Evolutionary conservation across 2,797 vertebrate genomes (phyloP).

Genomic region (Sciaenops ocellatus): DNA sequence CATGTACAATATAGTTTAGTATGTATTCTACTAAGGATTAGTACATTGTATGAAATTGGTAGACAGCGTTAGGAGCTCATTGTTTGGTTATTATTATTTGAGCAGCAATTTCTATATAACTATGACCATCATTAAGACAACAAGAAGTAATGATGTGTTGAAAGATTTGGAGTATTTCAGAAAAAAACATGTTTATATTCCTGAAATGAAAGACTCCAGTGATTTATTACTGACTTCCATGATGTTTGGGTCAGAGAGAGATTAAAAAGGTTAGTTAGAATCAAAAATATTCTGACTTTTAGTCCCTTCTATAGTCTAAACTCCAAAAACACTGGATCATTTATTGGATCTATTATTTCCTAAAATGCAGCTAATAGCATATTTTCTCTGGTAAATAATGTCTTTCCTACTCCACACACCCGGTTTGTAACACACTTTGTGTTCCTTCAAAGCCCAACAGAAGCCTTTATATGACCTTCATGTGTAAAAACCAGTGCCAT

Average conservation of each 20-base stretch:
- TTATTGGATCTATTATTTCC: slow-evolving; percentile 3
- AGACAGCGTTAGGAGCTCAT: neutral
- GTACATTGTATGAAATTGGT: neutral
- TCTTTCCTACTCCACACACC: neutral
- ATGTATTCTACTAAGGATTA: no score
- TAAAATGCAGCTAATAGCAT: neutral
- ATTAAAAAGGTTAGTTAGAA: neutral
- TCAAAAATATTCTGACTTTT: neutral
- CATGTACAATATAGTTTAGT: no score
- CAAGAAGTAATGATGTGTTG: neutral
- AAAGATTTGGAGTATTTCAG: neutral
- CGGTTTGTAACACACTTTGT: neutral
- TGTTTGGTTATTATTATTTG: neutral
- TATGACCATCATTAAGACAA: neutral
- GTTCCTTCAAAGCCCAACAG: neutral
- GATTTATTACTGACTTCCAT: neutral
- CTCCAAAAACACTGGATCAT: neutral
- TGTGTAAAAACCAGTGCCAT: neutral
- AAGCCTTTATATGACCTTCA: neutral
- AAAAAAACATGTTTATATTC: neutral
- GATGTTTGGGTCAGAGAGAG: neutral
- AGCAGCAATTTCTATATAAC: neutral
- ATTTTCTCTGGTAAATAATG: neutral
- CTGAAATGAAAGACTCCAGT: neutral
- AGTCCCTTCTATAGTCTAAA: neutral